Evolutionary conservation across 2,888 invertebrate genomes (phyloP).

Genomic region (Pyrrhosoma nymphula): DNA sequence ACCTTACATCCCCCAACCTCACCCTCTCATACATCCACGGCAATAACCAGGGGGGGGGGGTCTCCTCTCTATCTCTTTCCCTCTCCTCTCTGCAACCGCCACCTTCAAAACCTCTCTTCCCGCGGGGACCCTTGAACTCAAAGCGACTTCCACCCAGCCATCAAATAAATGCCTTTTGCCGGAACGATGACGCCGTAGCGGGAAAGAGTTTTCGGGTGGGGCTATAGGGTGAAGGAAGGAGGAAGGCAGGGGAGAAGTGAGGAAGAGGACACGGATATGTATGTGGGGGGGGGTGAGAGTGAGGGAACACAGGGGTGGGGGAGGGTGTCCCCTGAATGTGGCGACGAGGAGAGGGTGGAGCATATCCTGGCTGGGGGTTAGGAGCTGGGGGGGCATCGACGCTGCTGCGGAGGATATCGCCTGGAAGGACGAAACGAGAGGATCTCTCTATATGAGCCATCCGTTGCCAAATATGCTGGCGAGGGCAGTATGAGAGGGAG

Average conservation of each 20-base stretch:
- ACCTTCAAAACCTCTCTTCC: constrained; percentile 30
- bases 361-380: background rate
- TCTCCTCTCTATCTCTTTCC: too few relatives aligned
- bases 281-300: background rate
- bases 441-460: constrained; percentile 65
- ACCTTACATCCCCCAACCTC: background rate
- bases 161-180: constrained; percentile 66
- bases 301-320: background rate
- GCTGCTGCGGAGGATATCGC: constrained; percentile 51
- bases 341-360: background rate
- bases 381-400: background rate
- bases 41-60: background rate
- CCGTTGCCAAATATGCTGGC: constrained; percentile 66
- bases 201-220: constrained; percentile 45
- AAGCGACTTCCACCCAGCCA: constrained; percentile 59
- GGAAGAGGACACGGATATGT: background rate
- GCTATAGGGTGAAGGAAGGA: background rate
- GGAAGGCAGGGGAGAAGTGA: background rate
- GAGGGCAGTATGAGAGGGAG: constrained; percentile 56
- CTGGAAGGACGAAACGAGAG: constrained; percentile 62
- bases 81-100: too few relatives aligned
- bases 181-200: constrained; percentile 52
- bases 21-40: background rate
- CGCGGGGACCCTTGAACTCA: constrained; percentile 61
- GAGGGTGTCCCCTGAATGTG: background rate